These are phyloP conservation scores for Acromyrmex heyeri DNA, from an alignment of 1,140 invertebrate genomes.

Conservation along the genomic window DNA sequence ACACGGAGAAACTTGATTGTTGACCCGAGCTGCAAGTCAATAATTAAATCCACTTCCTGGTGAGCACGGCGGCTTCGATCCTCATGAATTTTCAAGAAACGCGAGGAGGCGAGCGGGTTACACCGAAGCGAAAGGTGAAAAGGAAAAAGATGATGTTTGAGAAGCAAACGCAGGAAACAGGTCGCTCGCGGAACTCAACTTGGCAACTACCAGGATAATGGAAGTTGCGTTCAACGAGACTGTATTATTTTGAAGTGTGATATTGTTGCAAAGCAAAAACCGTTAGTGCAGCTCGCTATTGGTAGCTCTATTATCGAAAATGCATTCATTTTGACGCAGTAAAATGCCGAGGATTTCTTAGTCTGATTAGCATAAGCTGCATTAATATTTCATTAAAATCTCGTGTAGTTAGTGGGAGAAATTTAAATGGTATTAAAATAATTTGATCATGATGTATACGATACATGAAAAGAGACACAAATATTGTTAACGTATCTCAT, in stretches of 20 bases:
- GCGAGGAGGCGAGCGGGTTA: constrained; percentile 44
- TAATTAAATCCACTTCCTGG: constrained; percentile 69
- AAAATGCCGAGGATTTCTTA: not conserved
- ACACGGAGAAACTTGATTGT: constrained; percentile 10
- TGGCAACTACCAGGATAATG: constrained; percentile 40
- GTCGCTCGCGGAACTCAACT: constrained; percentile 24
- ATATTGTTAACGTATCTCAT: not conserved
- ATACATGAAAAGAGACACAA: not conserved
- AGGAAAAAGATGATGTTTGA: constrained; percentile 27
- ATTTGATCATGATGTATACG: not conserved
- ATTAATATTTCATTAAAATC: not conserved
- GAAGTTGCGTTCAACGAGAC: constrained; percentile 25
- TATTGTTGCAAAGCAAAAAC: constrained; percentile 50
- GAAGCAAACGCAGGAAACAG: constrained; percentile 34
- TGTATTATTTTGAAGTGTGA: constrained; percentile 36
- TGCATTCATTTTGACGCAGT: not conserved
- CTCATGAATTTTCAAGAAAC: constrained; percentile 70
- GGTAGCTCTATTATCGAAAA: not conserved
- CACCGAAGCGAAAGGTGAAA: constrained; percentile 25
- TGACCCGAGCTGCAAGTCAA: constrained; percentile 49
- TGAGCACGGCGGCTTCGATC: constrained; percentile 44
- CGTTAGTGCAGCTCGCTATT: not conserved
- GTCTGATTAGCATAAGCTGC: not conserved
- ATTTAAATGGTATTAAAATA: not conserved
- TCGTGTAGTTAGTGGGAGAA: not conserved